Evolutionary conservation across 2,113 vertebrate species (phyloP), one percentile per base, ranked within the genome.

Genomic region (Xenopus borealis): DNA sequence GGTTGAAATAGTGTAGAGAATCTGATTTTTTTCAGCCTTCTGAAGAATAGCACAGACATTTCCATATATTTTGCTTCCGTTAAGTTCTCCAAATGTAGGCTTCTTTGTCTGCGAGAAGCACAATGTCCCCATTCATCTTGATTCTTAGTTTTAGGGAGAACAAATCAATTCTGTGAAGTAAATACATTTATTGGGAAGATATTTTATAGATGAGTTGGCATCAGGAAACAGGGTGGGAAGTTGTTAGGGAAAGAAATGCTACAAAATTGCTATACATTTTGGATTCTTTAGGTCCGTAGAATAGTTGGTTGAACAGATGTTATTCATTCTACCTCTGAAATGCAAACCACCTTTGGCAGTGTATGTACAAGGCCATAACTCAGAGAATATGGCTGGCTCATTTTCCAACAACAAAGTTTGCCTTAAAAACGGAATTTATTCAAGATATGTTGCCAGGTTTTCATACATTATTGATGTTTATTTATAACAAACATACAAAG

Each of bases 271-370:
- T 17, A 8, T 57, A 23, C 14, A 55, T 63, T 47, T 72, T 52
- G 27, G n/a, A 61, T 71, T 47, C 46, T 62, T 47, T 19, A 20
- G 14, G 53, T 30, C 16, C 45, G 17, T 20, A 23, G 52, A 66
- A 12, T 20, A 30, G 20, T 8, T 66, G 17, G 50, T 58, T 2
- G 4, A 65, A 66, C 62, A 73, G 16, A 45, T 73, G 72, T 58
- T 74, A 27, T 59, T 47, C 33, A 66, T 74, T 66, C 33, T 46
- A 59, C 16, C 44, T 19, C 58, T 66, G 33, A 40, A 55, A 45
- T 72, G 52, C 11, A 74, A 74, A 74, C 63, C 53, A 66, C 72
- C 53, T 46, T 73, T 58, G 62, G 53, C 50, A 72, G 18, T 72
- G 17, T 12, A 46, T 66, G 19, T 16, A 40, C 33, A 40, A 40